phyloP scores from a whole-genome alignment of 2,797 vertebrate genomes.

The Eurystomus glaucurus region DNA sequence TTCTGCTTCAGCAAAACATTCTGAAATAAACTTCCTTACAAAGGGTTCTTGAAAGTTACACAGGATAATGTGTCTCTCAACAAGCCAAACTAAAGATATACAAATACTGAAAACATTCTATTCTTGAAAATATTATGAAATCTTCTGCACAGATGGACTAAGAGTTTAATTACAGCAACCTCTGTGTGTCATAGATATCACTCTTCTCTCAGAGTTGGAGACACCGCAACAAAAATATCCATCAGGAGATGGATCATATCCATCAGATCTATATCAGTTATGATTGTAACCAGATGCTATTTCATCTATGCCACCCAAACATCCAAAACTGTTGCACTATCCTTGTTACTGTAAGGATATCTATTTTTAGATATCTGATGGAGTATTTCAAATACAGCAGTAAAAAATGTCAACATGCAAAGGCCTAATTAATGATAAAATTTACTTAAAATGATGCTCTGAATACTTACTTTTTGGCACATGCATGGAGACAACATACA shows the following conservation, averaged over 20 bases:
- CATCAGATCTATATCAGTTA: slow-evolving; percentile 33
- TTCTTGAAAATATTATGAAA: slow-evolving; percentile 76
- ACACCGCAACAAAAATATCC: slow-evolving; percentile 59
- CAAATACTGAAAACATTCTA: slow-evolving; percentile 65
- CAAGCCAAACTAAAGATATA: slow-evolving; percentile 64
- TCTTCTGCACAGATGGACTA: slow-evolving; percentile 76
- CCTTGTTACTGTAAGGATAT: background rate
- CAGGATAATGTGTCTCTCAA: slow-evolving; percentile 57
- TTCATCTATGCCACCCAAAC: slow-evolving; percentile 39
- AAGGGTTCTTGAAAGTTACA: slow-evolving; percentile 38
- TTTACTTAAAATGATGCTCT: background rate
- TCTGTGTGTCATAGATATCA: slow-evolving; percentile 46
- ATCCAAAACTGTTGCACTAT: background rate
- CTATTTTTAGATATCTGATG: background rate
- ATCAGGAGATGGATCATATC: too few species aligned
- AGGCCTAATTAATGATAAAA: background rate
- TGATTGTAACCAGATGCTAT: slow-evolving; percentile 48
- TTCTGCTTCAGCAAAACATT: slow-evolving; percentile 38
- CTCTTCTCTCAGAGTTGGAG: slow-evolving; percentile 59
- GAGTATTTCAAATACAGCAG: background rate
- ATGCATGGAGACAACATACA: background rate
- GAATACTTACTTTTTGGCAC: background rate
- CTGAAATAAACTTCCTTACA: slow-evolving; percentile 30
- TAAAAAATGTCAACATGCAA: background rate
- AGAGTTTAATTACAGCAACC: slow-evolving; percentile 77